These are phyloP conservation scores for Glaucopsyche alexis DNA, from an alignment of 2,888 invertebrate species.

Conservation along the genomic window DNA sequence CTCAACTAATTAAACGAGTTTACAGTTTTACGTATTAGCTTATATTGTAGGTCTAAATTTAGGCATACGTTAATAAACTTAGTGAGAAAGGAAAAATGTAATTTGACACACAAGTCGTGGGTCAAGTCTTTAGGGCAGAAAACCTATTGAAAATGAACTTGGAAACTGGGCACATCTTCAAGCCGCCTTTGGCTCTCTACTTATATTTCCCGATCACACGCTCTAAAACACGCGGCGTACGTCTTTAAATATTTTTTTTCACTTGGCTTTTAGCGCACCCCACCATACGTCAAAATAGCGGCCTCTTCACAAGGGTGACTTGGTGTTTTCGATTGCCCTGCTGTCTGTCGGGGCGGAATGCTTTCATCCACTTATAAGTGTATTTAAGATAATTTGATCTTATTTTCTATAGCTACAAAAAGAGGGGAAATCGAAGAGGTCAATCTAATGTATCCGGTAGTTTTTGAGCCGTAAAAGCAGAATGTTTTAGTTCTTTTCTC, in stretches of 20 bases:
- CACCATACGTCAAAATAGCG: constrained; percentile 57
- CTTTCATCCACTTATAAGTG: constrained; percentile 43
- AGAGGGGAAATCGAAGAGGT: constrained; percentile 6
- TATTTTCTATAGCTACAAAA: constrained; percentile 28
- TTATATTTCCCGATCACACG: not conserved
- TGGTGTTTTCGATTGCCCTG: constrained; percentile 36
- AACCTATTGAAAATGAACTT: too few species aligned
- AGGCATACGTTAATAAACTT: too few species aligned
- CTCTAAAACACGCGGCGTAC: not conserved
- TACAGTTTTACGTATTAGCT: too few species aligned
- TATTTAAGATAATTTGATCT: constrained; percentile 30
- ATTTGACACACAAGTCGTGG: too few species aligned
- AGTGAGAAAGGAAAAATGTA: too few species aligned
- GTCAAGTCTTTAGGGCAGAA: too few species aligned
- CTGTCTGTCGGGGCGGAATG: constrained; percentile 42
- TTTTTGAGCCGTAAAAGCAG: not conserved
- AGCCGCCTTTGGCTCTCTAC: not conserved
- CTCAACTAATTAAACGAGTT: too few species aligned
- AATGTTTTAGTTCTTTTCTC: not conserved
- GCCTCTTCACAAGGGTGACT: constrained; percentile 54
- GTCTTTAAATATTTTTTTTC: constrained; percentile 18
- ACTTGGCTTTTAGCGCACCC: constrained; percentile 34
- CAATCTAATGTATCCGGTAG: constrained; percentile 12
- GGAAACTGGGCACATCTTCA: too few species aligned
- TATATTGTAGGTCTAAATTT: too few species aligned